Evolutionary conservation across 2,113 vertebrate genomes (phyloP).

Genomic region (Ivindomyrus marchei): DNA sequence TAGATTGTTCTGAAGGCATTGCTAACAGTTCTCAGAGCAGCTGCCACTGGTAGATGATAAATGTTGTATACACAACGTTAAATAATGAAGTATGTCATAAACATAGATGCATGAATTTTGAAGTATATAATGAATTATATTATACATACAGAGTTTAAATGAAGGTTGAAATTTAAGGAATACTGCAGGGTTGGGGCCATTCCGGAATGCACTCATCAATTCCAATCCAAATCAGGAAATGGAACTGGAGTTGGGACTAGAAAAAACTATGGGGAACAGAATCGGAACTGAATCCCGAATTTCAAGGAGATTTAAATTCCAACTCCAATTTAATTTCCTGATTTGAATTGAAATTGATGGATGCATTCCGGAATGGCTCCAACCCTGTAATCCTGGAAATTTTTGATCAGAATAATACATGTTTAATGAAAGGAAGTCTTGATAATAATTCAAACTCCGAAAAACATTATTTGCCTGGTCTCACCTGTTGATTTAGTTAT

Average conservation of each 20-base stretch:
- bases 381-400: neutral
- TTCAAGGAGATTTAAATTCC: no score
- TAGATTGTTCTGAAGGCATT: neutral
- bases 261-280: no score
- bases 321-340: no score
- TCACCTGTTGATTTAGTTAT: neutral
- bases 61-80: neutral
- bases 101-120: neutral
- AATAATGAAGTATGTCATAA: neutral
- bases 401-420: neutral
- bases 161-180: neutral
- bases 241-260: no score
- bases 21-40: neutral
- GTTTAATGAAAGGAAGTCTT: neutral
- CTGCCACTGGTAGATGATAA: neutral
- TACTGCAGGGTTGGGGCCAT: neutral
- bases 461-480: neutral
- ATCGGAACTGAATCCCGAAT: no score
- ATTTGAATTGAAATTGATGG: no score
- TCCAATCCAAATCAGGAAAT: no score
- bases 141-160: neutral
- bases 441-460: neutral
- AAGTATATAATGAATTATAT: neutral
- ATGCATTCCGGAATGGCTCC: no score
- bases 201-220: no score